Evolutionary conservation across 2,888 invertebrate genomes (phyloP), one percentile per base, ranked within the genome.

Genomic region (Hipparchia semele): DNA sequence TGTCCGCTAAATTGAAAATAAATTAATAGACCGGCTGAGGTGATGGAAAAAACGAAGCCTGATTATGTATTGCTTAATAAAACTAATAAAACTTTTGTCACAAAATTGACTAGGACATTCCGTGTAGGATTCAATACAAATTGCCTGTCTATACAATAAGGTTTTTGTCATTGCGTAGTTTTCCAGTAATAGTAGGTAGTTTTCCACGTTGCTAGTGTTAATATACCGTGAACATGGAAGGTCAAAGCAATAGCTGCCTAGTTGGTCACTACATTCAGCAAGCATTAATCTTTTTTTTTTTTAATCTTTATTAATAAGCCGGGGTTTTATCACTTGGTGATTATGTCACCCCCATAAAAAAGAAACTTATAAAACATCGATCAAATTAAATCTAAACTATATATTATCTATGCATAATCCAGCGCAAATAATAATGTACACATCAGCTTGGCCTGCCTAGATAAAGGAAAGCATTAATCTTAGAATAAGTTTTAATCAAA

Each of bases 1-100:
- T 61, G 61, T 69, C 12, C 33, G 39, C 51, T 53, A 69, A 69
- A 69, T 69, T 59, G 39, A 61, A 69, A 69, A 61, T 59, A 53
- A 61, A 69, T 61, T 69, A 61, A 12, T 45, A 61, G 61, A 59
- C 51, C 12, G 23, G 23, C 7, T 33, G 23, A 5, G 23, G 58
- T 39, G n/a, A 13, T 39, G 53, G 45, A 58, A 60, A 61, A 61
- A 53, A 13, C 39, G 60, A 51, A 12, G 45, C 69, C 61, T 69
- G 69, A 61, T 61, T 60, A 68, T 68, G 68, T 13, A 13, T 58
- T 10, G 23, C 4, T 64, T 9, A 2, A 13, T 46, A 59, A 59
- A 46, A 58, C 56, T 9, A 2, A 13, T 46, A 59, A 59, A 46
- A 58, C 56, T 46, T 49, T 68, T 68, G 10, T 68, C 59, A 33